Percentiles rank a stretch among this genome's conserved stretches.
phyloP scores from a whole-genome alignment of 2,797 vertebrate species.

The Tolypeutes matacus region DNA sequence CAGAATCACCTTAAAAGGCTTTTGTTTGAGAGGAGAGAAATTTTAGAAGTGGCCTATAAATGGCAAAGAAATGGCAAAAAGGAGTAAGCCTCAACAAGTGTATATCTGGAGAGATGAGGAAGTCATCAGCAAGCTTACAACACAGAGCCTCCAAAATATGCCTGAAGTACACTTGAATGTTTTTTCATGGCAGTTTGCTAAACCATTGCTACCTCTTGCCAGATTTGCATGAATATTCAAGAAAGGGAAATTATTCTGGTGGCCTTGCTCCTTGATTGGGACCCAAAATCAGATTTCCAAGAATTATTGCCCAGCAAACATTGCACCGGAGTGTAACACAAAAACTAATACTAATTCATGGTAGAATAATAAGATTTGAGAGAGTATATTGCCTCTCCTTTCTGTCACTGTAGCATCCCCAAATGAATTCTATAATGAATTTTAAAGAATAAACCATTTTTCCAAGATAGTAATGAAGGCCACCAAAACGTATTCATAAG shows the following conservation, averaged over 20 bases:
- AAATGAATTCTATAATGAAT: constrained; percentile 22
- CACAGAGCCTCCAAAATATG: background rate
- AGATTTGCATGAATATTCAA: constrained; percentile 9
- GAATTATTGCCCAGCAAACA: background rate
- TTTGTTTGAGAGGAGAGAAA: constrained; percentile 33
- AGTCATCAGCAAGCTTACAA: background rate
- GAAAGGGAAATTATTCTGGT: background rate
- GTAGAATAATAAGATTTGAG: background rate
- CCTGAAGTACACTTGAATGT: background rate
- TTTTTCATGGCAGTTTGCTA: background rate
- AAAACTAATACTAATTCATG: background rate
- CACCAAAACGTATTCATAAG: background rate
- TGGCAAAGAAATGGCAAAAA: background rate
- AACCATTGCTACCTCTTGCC: background rate
- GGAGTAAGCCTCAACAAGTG: background rate
- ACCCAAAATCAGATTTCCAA: constrained; percentile 12
- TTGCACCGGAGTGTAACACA: background rate
- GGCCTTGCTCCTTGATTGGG: background rate
- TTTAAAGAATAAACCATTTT: background rate
- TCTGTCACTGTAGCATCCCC: background rate
- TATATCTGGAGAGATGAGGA: background rate
- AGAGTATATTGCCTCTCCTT: background rate
- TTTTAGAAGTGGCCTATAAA: background rate
- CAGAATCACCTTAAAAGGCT: background rate
- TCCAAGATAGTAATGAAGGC: background rate